Percentiles rank a stretch among this genome's conserved stretches.
These are phyloP conservation scores for Xylophagus ater DNA, from an alignment of 2,888 invertebrate genomes.

Conservation along the genomic window DNA sequence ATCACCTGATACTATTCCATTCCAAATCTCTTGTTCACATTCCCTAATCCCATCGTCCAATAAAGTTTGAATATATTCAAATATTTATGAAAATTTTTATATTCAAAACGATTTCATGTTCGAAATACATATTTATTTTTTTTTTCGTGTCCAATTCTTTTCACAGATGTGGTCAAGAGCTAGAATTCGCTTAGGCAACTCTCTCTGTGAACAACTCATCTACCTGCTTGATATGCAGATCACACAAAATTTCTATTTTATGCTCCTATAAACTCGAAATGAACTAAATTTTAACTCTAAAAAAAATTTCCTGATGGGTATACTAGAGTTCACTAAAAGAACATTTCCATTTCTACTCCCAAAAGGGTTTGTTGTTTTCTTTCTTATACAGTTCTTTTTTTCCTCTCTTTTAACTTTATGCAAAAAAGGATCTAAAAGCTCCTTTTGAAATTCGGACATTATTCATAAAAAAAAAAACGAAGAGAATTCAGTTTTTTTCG, in stretches of 20 bases:
- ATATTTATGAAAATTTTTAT: not conserved
- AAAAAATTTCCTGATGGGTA: too few relatives aligned
- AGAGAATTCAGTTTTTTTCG: too few relatives aligned
- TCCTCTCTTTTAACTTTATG: too few relatives aligned
- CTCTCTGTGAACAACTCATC: not conserved
- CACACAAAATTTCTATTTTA: constrained; percentile 19
- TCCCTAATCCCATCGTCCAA: not conserved
- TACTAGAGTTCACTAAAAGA: not conserved
- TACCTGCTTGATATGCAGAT: constrained; percentile 14
- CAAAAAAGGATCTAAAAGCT: constrained; percentile 11
- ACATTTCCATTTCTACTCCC: constrained; percentile 1
- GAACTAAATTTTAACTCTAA: constrained; percentile 6
- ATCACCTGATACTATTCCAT: not conserved
- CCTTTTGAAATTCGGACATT: constrained; percentile 14
- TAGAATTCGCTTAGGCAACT: too few relatives aligned
- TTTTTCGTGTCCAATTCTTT: not conserved
- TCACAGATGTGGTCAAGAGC: constrained; percentile 1
- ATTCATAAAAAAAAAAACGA: constrained; percentile 13
- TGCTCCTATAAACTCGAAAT: constrained; percentile 17
- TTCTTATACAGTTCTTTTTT: too few relatives aligned
- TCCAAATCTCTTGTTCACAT: not conserved
- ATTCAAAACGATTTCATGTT: not conserved
- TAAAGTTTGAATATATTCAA: not conserved
- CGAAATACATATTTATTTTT: not conserved
- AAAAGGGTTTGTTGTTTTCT: constrained; percentile 8